Conservation (phyloP, 2,797 vertebrate species). For the Mionectes olivaceus region DNA sequence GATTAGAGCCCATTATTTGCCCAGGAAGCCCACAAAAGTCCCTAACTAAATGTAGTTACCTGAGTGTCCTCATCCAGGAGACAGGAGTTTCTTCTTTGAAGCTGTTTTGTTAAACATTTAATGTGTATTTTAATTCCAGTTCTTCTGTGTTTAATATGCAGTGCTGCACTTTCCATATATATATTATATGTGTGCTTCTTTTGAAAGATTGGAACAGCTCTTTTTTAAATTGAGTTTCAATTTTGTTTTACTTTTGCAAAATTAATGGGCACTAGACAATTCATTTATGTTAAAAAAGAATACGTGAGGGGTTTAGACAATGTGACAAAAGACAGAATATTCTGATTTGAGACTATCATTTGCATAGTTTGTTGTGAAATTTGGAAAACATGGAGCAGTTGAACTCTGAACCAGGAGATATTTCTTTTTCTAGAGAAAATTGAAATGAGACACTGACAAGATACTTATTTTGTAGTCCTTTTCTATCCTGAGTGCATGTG, state of each 20-base stretch:
- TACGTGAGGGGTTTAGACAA: background rate
- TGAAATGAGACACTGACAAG: background rate
- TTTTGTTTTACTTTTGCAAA: constrained; percentile 22
- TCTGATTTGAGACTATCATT: background rate
- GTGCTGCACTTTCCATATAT: background rate
- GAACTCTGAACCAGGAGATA: background rate
- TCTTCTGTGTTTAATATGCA: background rate
- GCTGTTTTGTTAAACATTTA: background rate
- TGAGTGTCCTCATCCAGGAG: background rate
- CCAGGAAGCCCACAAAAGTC: constrained; percentile 1
- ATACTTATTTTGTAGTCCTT: background rate
- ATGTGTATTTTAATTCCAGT: background rate
- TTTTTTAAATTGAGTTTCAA: background rate
- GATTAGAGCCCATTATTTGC: constrained; percentile 48
- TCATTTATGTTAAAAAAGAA: background rate
- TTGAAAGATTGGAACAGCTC: background rate
- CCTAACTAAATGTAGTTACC: background rate
- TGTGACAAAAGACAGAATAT: background rate
- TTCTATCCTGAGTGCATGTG: background rate
- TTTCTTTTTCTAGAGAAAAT: background rate
- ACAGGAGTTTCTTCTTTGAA: background rate
- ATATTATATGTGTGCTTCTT: background rate
- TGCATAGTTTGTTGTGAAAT: background rate
- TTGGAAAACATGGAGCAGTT: background rate
- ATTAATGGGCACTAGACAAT: background rate